Base-by-base conservation (phyloP, 2,888 invertebrate genomes). In the Leptogaster cylindrica region DNA sequence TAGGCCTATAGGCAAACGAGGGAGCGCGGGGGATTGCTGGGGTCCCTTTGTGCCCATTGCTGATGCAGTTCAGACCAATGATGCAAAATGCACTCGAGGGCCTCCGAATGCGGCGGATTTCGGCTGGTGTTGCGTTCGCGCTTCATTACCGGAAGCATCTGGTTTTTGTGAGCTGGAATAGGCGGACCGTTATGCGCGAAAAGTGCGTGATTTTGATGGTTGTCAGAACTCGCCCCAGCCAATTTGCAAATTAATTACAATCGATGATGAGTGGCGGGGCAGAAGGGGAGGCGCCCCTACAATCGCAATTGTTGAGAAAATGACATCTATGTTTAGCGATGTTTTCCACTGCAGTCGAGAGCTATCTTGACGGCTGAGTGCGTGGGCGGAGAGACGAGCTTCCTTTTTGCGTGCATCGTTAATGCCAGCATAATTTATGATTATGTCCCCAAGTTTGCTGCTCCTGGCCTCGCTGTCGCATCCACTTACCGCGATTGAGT, bases 361-460 rank as follows among this genome's bases (percentile, higher is more conserved):
- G n/a, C n/a, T n/a, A n/a, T n/a, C n/a, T n/a, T n/a, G n/a, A n/a
- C n/a, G n/a, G 14, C 28, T 16, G 50, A 50, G 20, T 16, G 18
- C 52, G 33, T 52, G 16, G 52, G 52, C 52, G 52, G 52, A 33
- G 33, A 18, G 33, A 52, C 52, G 14, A 31, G 33, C 31, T 52
- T 52, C 31, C 31, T 52, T 51, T 52, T 33, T 33, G 28, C 52
- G 52, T 14, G 52, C 52, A 52, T 52, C 52, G 31, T 52, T 52
- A 52, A 52, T 20, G 52, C 52, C 52, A 31, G 10, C 14, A 33
- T 52, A 52, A 52, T 52, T 52, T 52, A 52, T 33, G 52, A 52
- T 28, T 33, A 33, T 52, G 31, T 33, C n/a, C n/a, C n/a, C n/a
- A n/a, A n/a, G n/a, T n/a, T n/a, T n/a, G 33, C n/a, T 18, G n/a